Evolutionary conservation across 1,140 invertebrate genomes (phyloP).

Genomic region (Tetraneura akinire): DNA sequence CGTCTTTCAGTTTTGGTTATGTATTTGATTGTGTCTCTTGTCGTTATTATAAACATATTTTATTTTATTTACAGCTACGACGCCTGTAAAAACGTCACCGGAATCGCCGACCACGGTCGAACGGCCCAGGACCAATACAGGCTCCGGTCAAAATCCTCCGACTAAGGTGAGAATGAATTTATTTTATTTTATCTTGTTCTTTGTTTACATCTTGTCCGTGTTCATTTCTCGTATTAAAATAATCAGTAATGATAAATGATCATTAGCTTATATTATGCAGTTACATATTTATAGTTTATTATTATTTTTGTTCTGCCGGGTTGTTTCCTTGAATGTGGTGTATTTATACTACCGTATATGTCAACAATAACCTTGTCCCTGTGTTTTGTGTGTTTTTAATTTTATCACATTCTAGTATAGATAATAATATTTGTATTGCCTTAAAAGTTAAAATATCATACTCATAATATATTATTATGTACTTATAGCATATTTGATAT

Average conservation of each 20-base stretch:
- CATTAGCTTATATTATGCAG: background rate
- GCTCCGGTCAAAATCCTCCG: constrained; percentile 24
- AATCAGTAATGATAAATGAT: background rate
- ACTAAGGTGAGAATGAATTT: constrained; percentile 26
- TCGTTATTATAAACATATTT: constrained; percentile 12
- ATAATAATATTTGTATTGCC: too few relatives aligned
- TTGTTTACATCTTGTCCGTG: background rate
- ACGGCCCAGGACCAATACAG: constrained; percentile 36
- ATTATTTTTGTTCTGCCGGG: background rate
- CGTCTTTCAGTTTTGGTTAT: constrained; percentile 35
- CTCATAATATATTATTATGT: too few relatives aligned
- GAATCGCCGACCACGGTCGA: constrained; percentile 46
- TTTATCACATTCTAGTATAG: constrained; percentile 2
- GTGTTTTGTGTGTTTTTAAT: constrained; percentile 19
- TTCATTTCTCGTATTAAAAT: background rate
- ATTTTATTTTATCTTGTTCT: background rate
- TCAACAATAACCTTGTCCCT: background rate
- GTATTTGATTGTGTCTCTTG: constrained; percentile 4
- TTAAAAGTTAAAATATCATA: too few relatives aligned
- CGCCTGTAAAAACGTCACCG: constrained; percentile 42
- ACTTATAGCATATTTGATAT: too few relatives aligned
- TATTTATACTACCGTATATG: background rate
- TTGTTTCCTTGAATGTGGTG: background rate
- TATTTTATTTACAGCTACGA: constrained; percentile 34
- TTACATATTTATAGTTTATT: background rate